Evolutionary conservation across 2,113 vertebrate genomes (phyloP), one percentile per base, ranked within the genome.

Genomic region (Miniopterus natalensis): DNA sequence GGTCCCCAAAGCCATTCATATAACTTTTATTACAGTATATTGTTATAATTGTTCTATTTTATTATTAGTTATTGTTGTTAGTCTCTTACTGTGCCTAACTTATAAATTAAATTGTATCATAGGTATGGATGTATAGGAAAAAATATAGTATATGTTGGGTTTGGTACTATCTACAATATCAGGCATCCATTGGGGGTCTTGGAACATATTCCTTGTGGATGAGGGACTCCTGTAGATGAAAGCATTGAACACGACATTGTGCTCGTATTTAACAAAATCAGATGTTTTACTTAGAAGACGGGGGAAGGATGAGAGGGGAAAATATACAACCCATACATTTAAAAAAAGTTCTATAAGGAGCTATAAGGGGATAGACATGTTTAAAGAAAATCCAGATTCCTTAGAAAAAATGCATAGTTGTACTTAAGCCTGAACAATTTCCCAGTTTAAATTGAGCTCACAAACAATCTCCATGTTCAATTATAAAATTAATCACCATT

Each of bases 381-480:
- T 84, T 42, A 84, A 90, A 86, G 87, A 63, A 36, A 88, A 80
- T 61, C 7, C 7, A 49, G 86, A 47, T 40, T 80, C 40, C 36
- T 87, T 17, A 36, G 84, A 97, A 94, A 57, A 84, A 83, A 86
- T 11, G 17, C n/a, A 45, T 12, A 29, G 29, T 29, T 95, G 10
- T 29, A 29, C 25, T 42, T 0, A 2, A 68, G 81, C 47, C 91
- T 57, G 47, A 89, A 78, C 2, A 2, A 87, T 75, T 65, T 31
- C 36, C 25, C 6, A 29, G n/a, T 75, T 90, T 66, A 74, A 74
- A 96, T 0, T 68, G 18, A 85, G 55, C 27, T 47, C 40, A 86
- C 61, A 94, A 88, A 45, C 57, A 88, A 45, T 71, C 74, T 84
- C 75, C 25, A 74, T 1, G 14, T 92, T 96, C 73, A 75, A n/a